Conservation (phyloP, 1,140 invertebrate genomes). For the Dendrolimus kikuchii region DNA sequence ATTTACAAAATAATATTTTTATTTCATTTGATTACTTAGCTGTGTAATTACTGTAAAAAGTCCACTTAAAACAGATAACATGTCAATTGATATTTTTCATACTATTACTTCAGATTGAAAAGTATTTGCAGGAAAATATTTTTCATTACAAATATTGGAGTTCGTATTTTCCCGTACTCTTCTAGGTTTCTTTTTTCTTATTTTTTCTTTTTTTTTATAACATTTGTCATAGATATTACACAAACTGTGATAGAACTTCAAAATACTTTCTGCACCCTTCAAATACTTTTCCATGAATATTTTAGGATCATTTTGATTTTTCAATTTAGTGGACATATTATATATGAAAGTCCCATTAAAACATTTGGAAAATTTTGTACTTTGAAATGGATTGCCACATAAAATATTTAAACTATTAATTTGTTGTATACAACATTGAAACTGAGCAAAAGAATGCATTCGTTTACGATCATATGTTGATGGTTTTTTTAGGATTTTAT, state of each 20-base stretch:
- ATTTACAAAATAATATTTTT: constrained; percentile 11
- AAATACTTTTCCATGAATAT: constrained; percentile 70
- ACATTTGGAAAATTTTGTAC: constrained; percentile 71
- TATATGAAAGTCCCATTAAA: constrained; percentile 84
- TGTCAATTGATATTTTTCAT: constrained; percentile 15
- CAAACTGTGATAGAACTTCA: constrained; percentile 59
- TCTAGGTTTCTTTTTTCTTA: constrained; percentile 32
- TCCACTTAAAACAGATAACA: too few species aligned
- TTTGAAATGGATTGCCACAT: constrained; percentile 72
- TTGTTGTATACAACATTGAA: constrained; percentile 79
- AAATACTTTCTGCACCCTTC: constrained; percentile 65
- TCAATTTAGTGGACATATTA: constrained; percentile 77
- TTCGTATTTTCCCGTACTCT: constrained; percentile 27
- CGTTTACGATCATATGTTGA: constrained; percentile 75
- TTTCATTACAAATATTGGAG: constrained; percentile 24
- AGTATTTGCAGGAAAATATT: constrained; percentile 42
- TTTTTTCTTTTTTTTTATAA: too few species aligned
- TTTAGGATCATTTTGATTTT: constrained; percentile 67
- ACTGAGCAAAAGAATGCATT: constrained; percentile 81
- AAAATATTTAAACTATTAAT: constrained; percentile 77
- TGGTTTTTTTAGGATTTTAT: constrained; percentile 72
- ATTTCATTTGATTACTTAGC: neutral
- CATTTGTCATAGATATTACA: constrained; percentile 33
- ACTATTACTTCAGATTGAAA: constrained; percentile 57
- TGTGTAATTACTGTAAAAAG: too few species aligned